Evolutionary conservation across 2,797 vertebrate genomes (phyloP).

Genomic region (Sebastes reedi): DNA sequence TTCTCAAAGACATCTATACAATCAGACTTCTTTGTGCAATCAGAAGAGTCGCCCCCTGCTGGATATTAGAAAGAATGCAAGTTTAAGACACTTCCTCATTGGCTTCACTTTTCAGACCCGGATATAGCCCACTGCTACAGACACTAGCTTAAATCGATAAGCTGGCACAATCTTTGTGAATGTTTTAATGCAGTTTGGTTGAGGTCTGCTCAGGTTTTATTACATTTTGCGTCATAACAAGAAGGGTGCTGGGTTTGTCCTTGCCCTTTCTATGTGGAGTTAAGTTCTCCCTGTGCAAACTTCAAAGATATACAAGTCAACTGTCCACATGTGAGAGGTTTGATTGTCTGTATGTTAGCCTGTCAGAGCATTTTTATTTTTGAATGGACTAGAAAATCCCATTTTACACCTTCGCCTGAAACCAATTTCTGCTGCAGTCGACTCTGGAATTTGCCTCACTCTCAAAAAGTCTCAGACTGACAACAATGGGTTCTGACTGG

Average conservation of each 20-base stretch:
- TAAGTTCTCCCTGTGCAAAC: background rate
- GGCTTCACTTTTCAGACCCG: too few species aligned
- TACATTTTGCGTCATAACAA: background rate
- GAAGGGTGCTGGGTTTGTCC: background rate
- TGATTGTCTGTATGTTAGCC: background rate
- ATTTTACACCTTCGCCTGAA: constrained; percentile 19
- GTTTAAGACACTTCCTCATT: too few species aligned
- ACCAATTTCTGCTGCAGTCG: constrained; percentile 17
- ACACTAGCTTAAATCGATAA: background rate
- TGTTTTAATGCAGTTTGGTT: background rate
- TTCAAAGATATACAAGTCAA: background rate
- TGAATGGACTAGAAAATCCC: constrained; percentile 17
- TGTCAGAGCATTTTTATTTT: constrained; percentile 4
- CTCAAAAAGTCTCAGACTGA: constrained; percentile 26
- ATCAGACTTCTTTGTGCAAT: too few species aligned
- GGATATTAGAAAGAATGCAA: too few species aligned
- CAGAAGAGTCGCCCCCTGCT: too few species aligned
- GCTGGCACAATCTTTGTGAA: background rate
- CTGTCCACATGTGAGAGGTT: background rate
- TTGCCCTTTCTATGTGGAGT: background rate
- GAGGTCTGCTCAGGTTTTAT: background rate
- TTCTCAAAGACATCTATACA: too few species aligned
- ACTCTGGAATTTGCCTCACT: constrained; percentile 32
- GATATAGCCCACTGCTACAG: fast-evolving
- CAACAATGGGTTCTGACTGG: constrained; percentile 48